phyloP scores from a whole-genome alignment of 2,888 invertebrate species.

The Syritta pipiens region DNA sequence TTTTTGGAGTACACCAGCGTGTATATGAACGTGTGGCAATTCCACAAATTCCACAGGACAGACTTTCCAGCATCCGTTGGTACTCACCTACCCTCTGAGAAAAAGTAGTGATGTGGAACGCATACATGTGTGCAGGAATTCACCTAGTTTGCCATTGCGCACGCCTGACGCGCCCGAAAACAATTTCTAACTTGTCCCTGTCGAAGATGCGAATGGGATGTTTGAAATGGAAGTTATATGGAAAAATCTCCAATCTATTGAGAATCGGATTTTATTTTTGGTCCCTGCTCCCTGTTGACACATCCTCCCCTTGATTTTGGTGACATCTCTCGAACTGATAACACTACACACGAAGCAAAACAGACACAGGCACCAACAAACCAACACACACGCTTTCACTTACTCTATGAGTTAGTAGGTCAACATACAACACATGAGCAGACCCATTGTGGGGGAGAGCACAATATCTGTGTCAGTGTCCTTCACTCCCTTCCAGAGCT shows the following conservation, averaged over 20 bases:
- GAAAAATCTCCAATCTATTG: no score
- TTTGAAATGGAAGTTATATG: no score
- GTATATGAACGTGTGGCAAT: no score
- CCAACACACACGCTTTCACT: neutral
- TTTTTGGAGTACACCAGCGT: slow-evolving; percentile 5
- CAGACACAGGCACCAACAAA: neutral
- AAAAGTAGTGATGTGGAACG: slow-evolving; percentile 36
- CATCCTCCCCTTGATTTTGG: neutral
- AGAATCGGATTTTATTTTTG: no score
- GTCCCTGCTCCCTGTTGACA: no score
- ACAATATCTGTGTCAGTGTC: slow-evolving; percentile 66
- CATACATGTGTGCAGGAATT: slow-evolving; percentile 35
- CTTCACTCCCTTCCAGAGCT: slow-evolving; percentile 59
- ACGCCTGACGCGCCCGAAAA: slow-evolving; percentile 68
- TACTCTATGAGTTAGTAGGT: slow-evolving; percentile 55
- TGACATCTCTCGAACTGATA: slow-evolving; percentile 24
- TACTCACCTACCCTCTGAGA: slow-evolving; percentile 5
- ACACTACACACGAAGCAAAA: slow-evolving; percentile 20
- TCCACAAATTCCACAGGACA: slow-evolving; percentile 46
- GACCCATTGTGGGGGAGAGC: slow-evolving; percentile 33
- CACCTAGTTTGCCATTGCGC: slow-evolving; percentile 51
- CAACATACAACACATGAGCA: slow-evolving; percentile 58
- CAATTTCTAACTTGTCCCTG: slow-evolving; percentile 32
- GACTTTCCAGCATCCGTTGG: slow-evolving; percentile 57
- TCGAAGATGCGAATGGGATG: no score